Evolutionary conservation across 2,797 vertebrate species (phyloP).

Genomic region (Characodon lateralis): DNA sequence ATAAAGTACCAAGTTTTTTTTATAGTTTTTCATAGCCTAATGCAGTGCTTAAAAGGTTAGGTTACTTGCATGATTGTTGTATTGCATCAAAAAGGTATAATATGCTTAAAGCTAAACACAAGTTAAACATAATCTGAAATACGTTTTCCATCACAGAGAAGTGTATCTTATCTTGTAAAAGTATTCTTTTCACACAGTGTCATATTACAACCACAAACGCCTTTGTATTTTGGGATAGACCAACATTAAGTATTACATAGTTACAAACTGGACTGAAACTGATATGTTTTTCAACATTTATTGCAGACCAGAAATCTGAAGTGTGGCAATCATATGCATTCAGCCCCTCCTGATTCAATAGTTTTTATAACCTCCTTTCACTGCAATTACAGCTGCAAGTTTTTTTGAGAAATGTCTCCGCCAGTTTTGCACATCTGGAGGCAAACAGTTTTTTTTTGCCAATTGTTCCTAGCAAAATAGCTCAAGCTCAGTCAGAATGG

Average conservation of each 20-base stretch:
- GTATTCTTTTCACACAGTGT: background rate
- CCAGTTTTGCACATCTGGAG: background rate
- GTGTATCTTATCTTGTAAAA: background rate
- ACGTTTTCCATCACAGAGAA: background rate
- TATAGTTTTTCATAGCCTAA: background rate
- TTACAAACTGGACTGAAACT: background rate
- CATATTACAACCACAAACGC: background rate
- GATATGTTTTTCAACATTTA: background rate
- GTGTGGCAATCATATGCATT: too few species aligned
- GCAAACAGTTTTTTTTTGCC: background rate
- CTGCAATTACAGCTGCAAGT: background rate
- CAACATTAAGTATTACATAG: background rate
- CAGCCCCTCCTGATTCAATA: background rate
- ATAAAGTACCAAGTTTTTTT: background rate
- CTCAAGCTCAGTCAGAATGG: background rate
- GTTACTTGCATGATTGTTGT: background rate
- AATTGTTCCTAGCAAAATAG: background rate
- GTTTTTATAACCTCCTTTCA: background rate
- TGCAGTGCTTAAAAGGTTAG: background rate
- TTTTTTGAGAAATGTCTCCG: background rate
- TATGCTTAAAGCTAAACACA: background rate
- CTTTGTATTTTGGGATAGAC: too few species aligned
- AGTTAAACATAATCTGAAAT: background rate
- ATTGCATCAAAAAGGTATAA: background rate
- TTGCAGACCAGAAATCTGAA: too few species aligned